phyloP scores from a whole-genome alignment of 2,888 invertebrate genomes.

The Hartigia nigra region DNA sequence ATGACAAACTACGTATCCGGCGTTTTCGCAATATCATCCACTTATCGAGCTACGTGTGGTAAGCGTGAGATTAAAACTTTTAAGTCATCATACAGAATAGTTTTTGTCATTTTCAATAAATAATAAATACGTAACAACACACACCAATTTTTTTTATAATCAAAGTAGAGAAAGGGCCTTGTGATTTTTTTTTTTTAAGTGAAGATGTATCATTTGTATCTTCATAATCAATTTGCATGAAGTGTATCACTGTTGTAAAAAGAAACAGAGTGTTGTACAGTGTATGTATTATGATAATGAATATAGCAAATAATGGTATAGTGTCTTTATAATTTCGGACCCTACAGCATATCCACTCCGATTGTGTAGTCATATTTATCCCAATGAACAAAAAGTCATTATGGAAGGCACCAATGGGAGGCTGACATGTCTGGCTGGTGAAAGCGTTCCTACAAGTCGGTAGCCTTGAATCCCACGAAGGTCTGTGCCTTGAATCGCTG shows the following conservation, averaged over 20 bases:
- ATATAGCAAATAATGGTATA: neutral
- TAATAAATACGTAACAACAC: neutral
- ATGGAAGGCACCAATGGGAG: neutral
- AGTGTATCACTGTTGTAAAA: neutral
- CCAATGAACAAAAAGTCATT: neutral
- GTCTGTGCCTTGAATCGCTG: neutral
- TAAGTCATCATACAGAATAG: neutral
- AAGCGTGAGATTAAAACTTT: neutral
- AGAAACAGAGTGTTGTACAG: neutral
- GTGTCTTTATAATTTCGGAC: neutral
- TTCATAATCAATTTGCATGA: neutral
- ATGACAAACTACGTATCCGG: neutral
- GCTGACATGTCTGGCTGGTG: neutral
- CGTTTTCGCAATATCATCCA: neutral
- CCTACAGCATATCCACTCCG: neutral
- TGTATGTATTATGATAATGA: neutral
- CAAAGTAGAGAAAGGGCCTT: neutral
- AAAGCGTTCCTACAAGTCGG: neutral
- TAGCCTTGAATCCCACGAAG: neutral
- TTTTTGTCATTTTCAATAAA: neutral
- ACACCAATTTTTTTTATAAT: too few relatives aligned
- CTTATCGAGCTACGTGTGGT: neutral
- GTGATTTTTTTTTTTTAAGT: accelerated
- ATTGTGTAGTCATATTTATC: neutral
- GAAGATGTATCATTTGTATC: neutral